Conservation (phyloP, 2,113 vertebrate species). For the Delphinapterus leucas region DNA sequence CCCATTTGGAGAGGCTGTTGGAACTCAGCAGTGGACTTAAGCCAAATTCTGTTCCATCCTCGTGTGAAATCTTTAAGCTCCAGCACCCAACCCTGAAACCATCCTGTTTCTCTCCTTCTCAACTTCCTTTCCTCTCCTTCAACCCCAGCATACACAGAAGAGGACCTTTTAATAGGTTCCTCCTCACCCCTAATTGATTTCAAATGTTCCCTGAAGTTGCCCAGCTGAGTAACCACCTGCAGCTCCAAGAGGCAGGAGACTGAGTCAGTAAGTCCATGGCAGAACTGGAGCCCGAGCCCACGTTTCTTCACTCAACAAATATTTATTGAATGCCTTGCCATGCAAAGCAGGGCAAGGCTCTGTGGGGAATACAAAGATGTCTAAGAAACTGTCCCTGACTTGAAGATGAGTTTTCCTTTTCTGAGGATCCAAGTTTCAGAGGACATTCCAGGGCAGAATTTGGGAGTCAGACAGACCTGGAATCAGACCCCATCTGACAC, state of each 20-base stretch:
- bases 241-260: slow-evolving; percentile 24
- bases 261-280: slow-evolving; percentile 35
- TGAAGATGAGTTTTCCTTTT: neutral
- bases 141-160: slow-evolving; percentile 1
- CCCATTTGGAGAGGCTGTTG: neutral
- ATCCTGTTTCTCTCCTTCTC: neutral
- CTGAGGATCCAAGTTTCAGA: neutral
- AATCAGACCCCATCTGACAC: neutral
- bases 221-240: slow-evolving; percentile 63
- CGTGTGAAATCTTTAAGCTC: neutral
- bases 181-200: slow-evolving; percentile 51
- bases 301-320: slow-evolving; percentile 50
- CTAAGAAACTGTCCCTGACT: slow-evolving; percentile 15
- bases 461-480: neutral
- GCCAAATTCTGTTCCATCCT: neutral
- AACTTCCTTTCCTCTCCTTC: slow-evolving; percentile 45
- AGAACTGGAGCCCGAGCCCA: neutral
- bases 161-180: slow-evolving; percentile 37
- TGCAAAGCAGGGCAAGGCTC: neutral
- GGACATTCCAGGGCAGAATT: neutral
- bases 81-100: neutral
- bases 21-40: neutral
- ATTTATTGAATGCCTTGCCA: slow-evolving; percentile 24
- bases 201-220: slow-evolving; percentile 64
- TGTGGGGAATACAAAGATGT: slow-evolving; percentile 27